phyloP scores from a whole-genome alignment of 2,888 invertebrate species.

The Chaetogeoica ovagalla region DNA sequence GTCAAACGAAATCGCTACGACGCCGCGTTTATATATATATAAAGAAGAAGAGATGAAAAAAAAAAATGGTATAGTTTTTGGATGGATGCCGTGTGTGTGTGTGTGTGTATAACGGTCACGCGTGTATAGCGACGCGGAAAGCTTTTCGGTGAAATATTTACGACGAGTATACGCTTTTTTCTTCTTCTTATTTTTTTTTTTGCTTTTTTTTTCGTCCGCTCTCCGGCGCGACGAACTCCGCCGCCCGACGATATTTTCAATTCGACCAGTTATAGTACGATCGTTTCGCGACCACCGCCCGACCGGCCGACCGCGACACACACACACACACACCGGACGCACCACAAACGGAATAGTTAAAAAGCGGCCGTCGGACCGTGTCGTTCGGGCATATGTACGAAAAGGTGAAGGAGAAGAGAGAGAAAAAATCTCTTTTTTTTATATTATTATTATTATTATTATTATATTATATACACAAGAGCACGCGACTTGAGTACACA shows the following conservation, averaged over 20 bases:
- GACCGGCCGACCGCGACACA: not conserved
- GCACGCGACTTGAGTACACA: not conserved
- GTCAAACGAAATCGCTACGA: slow-evolving; percentile 29
- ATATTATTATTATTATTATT: too few relatives aligned
- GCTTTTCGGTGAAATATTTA: slow-evolving; percentile 51
- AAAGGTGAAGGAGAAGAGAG: not conserved
- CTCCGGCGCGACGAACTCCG: not conserved
- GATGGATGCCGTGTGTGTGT: not conserved
- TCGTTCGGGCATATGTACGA: not conserved
- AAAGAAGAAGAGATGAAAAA: not conserved
- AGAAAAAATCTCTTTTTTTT: too few relatives aligned
- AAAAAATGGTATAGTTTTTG: not conserved
- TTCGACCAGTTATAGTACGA: too few relatives aligned
- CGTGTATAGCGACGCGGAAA: slow-evolving; percentile 33
- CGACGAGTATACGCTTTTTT: slow-evolving; percentile 23
- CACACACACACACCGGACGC: not conserved
- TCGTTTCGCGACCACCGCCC: slow-evolving; percentile 6
- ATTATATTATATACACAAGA: not conserved
- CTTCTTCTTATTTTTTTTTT: not conserved
- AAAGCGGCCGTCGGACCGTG: slow-evolving; percentile 32
- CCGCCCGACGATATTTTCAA: too few relatives aligned
- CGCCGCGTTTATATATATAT: not conserved
- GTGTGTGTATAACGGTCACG: slow-evolving; percentile 36
- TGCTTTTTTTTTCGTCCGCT: not conserved
- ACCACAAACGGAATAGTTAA: slow-evolving; percentile 50